A percentile compares a stretch with the other conserved stretches of the same genome.
Evolutionary conservation across 2,888 invertebrate species (phyloP).

Genomic region (Tanytarsus gracilentus): DNA sequence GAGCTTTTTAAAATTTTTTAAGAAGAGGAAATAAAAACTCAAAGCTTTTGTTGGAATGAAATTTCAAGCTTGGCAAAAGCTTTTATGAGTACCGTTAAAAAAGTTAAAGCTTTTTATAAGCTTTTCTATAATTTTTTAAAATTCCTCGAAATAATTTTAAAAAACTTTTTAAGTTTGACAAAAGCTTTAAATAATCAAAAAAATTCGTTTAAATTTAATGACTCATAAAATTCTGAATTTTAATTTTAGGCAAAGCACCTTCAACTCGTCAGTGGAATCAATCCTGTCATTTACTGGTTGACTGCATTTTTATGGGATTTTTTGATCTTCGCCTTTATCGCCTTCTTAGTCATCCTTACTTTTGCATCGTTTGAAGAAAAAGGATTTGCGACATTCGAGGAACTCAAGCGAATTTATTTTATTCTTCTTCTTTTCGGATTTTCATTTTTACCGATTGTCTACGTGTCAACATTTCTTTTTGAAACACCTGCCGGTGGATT

Average conservation of each 20-base stretch:
- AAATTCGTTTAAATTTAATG: too few species aligned
- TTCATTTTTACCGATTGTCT: slow-evolving; percentile 62
- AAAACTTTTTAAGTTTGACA: too few species aligned
- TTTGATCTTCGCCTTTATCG: background rate
- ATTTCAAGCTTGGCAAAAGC: too few species aligned
- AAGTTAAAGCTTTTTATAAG: too few species aligned
- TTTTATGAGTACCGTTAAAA: too few species aligned
- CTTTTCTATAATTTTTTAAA: too few species aligned
- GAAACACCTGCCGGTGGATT: slow-evolving; percentile 59
- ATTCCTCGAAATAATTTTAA: too few species aligned
- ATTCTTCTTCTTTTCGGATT: slow-evolving; percentile 59
- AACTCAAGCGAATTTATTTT: slow-evolving; percentile 48
- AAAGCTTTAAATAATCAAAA: too few species aligned
- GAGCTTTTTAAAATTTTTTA: too few species aligned
- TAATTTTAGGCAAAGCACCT: slow-evolving; percentile 58
- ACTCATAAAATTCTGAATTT: too few species aligned
- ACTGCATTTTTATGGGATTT: slow-evolving; percentile 49
- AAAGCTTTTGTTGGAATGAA: too few species aligned
- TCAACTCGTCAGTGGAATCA: slow-evolving; percentile 62
- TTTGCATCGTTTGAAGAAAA: background rate
- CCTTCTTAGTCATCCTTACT: background rate
- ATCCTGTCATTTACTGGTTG: slow-evolving; percentile 58
- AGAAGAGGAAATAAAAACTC: too few species aligned
- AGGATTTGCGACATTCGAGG: background rate
- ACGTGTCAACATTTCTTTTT: slow-evolving; percentile 60